phyloP scores from a whole-genome alignment of 2,113 vertebrate species.

The Scolopax mira region DNA sequence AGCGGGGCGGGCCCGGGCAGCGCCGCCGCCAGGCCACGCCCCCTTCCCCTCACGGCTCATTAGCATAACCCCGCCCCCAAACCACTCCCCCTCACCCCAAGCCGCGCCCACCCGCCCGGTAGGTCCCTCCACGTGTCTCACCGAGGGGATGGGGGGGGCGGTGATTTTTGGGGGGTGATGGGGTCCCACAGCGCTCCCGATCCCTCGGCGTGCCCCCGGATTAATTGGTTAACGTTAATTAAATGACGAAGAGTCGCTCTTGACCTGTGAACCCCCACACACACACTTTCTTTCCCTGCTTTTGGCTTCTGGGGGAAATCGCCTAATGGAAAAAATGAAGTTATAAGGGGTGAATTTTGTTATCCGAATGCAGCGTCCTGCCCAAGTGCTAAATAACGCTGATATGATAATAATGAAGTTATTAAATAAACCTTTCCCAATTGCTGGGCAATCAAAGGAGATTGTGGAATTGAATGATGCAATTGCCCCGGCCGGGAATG shows the following conservation, averaged over 20 bases:
- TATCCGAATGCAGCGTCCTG: background rate
- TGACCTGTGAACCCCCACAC: no score
- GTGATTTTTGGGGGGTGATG: background rate
- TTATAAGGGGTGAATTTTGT: background rate
- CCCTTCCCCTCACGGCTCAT: background rate
- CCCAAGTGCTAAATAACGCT: background rate
- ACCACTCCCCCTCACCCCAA: background rate
- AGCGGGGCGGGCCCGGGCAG: conserved; percentile 17
- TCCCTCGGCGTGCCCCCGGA: accelerated
- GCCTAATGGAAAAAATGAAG: background rate
- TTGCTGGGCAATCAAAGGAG: background rate
- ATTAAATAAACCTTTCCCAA: background rate
- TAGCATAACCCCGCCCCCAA: background rate
- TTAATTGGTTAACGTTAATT: accelerated
- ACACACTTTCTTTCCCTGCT: accelerated
- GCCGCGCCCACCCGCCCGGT: background rate
- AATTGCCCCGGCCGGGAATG: accelerated
- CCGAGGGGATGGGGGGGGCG: no score
- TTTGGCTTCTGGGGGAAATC: background rate
- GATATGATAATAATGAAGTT: background rate
- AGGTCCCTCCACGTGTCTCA: background rate
- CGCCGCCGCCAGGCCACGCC: background rate
- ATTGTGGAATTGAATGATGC: background rate
- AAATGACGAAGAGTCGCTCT: no score
- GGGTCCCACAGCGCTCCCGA: accelerated